Evolutionary conservation across 2,113 vertebrate genomes (phyloP).

Genomic region (Myrmecophaga tridactyla): DNA sequence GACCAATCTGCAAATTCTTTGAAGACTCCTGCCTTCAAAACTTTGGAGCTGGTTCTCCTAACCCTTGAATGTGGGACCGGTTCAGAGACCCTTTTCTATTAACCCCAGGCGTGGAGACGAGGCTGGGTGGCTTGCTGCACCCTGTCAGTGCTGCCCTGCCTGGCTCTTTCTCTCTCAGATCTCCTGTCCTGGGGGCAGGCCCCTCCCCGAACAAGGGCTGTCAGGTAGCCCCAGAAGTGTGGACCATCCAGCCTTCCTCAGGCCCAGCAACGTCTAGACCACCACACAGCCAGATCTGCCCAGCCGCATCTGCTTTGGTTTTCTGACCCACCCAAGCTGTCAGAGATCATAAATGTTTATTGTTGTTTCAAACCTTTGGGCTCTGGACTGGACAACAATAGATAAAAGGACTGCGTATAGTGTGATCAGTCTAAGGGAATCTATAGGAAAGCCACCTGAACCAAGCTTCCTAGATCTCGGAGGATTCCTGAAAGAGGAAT

Average conservation of each 20-base stretch:
- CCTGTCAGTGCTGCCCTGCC: neutral
- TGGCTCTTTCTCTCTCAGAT: too few species aligned
- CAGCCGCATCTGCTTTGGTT: neutral
- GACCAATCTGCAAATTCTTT: neutral
- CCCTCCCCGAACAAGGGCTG: neutral
- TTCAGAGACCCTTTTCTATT: neutral
- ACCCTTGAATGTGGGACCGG: neutral
- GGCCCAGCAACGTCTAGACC: neutral
- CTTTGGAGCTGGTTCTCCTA: too few species aligned
- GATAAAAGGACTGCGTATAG: neutral
- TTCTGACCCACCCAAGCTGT: neutral
- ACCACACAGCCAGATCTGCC: neutral
- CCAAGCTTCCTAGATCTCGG: neutral
- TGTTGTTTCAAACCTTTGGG: neutral
- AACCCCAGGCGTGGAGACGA: neutral
- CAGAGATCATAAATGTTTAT: neutral
- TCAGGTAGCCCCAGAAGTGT: neutral
- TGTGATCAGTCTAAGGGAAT: too few species aligned
- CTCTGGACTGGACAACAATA: neutral
- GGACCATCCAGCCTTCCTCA: too few species aligned
- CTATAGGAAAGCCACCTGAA: neutral
- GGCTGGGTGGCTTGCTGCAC: neutral
- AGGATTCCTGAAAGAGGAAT: neutral
- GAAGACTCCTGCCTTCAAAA: neutral
- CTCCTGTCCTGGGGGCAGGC: neutral